Percentiles rank a stretch among this genome's conserved stretches.
phyloP scores from a whole-genome alignment of 1,140 invertebrate species.

The Temnothorax nylanderi region DNA sequence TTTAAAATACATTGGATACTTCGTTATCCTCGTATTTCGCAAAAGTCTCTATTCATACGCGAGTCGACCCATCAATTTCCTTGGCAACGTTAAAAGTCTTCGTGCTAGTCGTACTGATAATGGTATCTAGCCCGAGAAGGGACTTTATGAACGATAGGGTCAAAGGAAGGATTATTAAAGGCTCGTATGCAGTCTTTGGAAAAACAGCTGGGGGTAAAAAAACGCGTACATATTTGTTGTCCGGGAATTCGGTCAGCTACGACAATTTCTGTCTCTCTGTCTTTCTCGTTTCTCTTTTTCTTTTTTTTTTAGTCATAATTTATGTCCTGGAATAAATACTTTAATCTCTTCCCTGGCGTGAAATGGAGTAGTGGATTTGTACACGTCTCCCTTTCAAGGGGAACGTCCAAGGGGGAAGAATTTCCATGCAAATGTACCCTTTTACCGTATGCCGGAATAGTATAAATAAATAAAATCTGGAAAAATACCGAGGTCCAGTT shows the following conservation, averaged over 20 bases:
- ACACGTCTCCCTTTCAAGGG: slow-evolving; percentile 51
- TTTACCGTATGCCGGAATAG: slow-evolving; percentile 41
- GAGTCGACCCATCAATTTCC: slow-evolving; percentile 23
- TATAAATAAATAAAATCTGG: slow-evolving; percentile 63
- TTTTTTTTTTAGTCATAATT: slow-evolving; percentile 30
- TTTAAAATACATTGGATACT: background rate
- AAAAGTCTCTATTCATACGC: slow-evolving; percentile 24
- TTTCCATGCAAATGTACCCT: slow-evolving; percentile 72
- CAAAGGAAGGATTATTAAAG: slow-evolving; percentile 51
- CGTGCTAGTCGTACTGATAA: slow-evolving; percentile 5
- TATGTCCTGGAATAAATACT: slow-evolving; percentile 62
- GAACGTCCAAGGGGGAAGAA: slow-evolving; percentile 51
- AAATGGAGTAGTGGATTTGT: slow-evolving; percentile 66
- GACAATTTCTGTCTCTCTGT: background rate
- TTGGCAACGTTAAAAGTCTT: slow-evolving; percentile 10
- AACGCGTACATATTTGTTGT: slow-evolving; percentile 39
- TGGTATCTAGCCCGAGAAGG: background rate
- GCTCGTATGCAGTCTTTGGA: slow-evolving; percentile 49
- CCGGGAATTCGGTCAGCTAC: slow-evolving; percentile 13
- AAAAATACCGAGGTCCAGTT: slow-evolving; percentile 54
- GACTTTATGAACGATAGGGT: slow-evolving; percentile 31
- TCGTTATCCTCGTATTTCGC: background rate
- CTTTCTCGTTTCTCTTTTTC: slow-evolving; percentile 13
- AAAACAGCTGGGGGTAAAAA: background rate
- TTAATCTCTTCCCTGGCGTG: slow-evolving; percentile 62